Evolutionary conservation across 2,888 invertebrate species (phyloP).

Genomic region (Argyra leucocephala): DNA sequence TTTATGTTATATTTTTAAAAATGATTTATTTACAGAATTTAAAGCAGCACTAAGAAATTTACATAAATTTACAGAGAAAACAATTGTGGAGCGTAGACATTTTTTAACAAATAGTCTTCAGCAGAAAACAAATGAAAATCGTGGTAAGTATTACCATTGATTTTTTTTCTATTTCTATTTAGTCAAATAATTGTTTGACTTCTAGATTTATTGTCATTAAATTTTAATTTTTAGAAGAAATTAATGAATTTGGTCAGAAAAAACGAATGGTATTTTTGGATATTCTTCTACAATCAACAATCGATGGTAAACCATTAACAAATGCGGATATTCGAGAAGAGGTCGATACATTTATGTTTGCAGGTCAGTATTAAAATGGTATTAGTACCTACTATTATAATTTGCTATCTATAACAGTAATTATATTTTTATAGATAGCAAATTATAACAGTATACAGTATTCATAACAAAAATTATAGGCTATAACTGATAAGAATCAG

Average conservation of each 20-base stretch:
- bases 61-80: constrained; percentile 46
- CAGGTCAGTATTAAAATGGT: constrained; percentile 31
- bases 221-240: too few species aligned
- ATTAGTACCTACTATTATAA: too few species aligned
- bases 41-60: constrained; percentile 42
- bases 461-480: too few species aligned
- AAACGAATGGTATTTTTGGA: constrained; percentile 26
- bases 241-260: constrained; percentile 19
- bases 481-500: too few species aligned
- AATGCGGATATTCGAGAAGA: constrained; percentile 27
- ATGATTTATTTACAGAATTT: constrained; percentile 36
- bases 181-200: too few species aligned
- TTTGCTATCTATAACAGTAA: too few species aligned
- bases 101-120: constrained; percentile 22
- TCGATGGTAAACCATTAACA: constrained; percentile 23
- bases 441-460: too few species aligned
- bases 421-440: too few species aligned
- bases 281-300: constrained; percentile 23
- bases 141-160: too few species aligned
- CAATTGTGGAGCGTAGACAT: constrained; percentile 44
- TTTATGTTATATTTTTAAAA: constrained; percentile 28
- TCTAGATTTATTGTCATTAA: too few species aligned
- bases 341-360: constrained; percentile 39
- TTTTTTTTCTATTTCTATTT: too few species aligned
- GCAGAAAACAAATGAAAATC: too few species aligned